Evolutionary conservation across 2,888 invertebrate genomes (phyloP), one percentile per base, ranked within the genome.

Genomic region (Malacosoma neustria): DNA sequence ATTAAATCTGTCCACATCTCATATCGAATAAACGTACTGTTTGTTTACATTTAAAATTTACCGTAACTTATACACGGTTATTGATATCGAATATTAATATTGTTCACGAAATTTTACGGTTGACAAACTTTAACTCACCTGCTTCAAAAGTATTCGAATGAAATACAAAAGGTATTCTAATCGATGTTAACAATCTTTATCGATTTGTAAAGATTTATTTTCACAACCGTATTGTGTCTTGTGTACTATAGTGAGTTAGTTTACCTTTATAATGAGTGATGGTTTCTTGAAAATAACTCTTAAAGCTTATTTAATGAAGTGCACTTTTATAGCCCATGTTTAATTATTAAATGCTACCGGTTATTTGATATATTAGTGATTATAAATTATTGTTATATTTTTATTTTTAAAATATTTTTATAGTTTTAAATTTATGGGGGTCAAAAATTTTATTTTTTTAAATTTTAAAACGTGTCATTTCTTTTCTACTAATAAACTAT

Each of bases 1-100:
- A 48, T 63, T 56, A 57, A 57, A 70, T 65, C 69, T 74, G 81
- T 71, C 75, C 75, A 77, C 74, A 72, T 71, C 58, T 68, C 57
- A 54, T 67, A 70, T 71, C 61, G 58, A 67, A 67, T 60, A 65
- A 60, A 61, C 62, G 68, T 65, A 66, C 60, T 67, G 67, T 73
- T 76, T 69, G 69, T 71, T 74, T 72, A 37, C 9, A 22, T 22
- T 22, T 7, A 22, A 22, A 22, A 47, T 51, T 46, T 51, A 45
- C 43, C 36, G 36, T 42, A 45, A 39, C 34, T 36, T 31, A 36
- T 40, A 43, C 50, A 42, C 46, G 46, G 43, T 36, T 22, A 22
- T 22, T 9, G 22, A 22, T 3, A 22, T 22, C 22, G 9, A 22
- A 22, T 22, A 39, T 53, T 48, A 35, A 34, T 36, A 41, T 38